Evolutionary conservation across 2,113 vertebrate species (phyloP).

Genomic region (Mustela lutreola): DNA sequence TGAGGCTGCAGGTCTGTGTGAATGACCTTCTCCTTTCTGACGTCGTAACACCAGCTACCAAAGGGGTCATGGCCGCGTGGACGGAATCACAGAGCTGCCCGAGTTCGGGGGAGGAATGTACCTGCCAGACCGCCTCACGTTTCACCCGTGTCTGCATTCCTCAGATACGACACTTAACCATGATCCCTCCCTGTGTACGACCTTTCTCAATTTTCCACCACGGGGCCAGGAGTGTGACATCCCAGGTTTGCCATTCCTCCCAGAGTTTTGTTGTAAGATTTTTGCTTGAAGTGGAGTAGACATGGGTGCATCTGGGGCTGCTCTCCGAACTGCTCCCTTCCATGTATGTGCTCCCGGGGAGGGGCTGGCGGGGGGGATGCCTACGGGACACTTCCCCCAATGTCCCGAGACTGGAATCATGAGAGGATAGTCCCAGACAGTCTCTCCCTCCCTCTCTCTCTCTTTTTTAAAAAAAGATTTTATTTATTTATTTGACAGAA

Average conservation of each 20-base stretch:
- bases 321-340: not conserved
- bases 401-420: not conserved
- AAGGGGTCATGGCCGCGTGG: not conserved
- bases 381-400: not conserved
- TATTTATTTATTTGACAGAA: no score
- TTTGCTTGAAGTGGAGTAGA: not conserved
- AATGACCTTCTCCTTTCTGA: not conserved
- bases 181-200: not conserved
- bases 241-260: not conserved
- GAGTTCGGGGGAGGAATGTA: not conserved
- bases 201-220: not conserved
- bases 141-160: not conserved
- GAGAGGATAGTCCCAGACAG: not conserved
- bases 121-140: not conserved
- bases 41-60: slow-evolving; percentile 9
- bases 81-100: not conserved
- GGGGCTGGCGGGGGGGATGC: not conserved
- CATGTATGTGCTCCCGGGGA: not conserved
- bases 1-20: not conserved
- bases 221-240: not conserved
- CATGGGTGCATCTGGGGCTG: not conserved
- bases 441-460: no score
- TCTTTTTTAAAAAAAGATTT: no score
- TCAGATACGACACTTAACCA: not conserved
- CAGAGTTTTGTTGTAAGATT: not conserved